Conservation (phyloP, 2,113 vertebrate species). For the Callopanchax toddi region DNA sequence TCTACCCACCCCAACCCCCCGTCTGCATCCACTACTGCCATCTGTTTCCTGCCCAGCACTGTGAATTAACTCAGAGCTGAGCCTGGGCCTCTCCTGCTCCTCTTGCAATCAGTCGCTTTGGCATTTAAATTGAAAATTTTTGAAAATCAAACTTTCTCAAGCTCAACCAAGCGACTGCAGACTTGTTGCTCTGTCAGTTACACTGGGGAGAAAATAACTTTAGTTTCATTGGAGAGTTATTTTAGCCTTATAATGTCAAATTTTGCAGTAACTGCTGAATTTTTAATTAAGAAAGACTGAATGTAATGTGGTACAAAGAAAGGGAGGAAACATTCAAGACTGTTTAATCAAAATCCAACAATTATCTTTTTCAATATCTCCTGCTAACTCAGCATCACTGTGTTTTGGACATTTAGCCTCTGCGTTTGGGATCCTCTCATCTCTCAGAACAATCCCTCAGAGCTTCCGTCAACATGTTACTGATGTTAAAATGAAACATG, state of each 20-base stretch:
- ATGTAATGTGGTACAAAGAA: no score
- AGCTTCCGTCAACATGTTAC: no score
- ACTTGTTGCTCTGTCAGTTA: neutral
- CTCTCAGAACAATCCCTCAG: conserved; percentile 3
- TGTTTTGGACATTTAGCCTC: no score
- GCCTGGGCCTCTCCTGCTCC: conserved; percentile 43
- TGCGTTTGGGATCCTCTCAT: no score
- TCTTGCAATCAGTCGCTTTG: conserved; percentile 20
- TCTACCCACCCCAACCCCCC: conserved; percentile 26
- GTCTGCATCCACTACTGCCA: conserved; percentile 59
- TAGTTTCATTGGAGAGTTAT: neutral
- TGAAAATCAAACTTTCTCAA: conserved; percentile 4
- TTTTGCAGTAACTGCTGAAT: neutral
- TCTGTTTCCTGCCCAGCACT: conserved; percentile 74
- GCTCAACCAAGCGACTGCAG: neutral
- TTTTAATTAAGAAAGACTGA: neutral
- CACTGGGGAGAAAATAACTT: neutral
- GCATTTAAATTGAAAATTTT: conserved; percentile 18
- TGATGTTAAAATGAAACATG: no score
- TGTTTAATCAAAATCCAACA: no score
- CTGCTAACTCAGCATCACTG: no score
- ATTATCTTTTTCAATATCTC: no score
- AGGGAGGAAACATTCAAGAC: no score
- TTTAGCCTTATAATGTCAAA: neutral
- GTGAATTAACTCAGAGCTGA: conserved; percentile 59